A percentile compares a stretch with the other conserved stretches of the same genome.
Conservation (phyloP, 2,888 invertebrate genomes). For the Drosophila demipolita region DNA sequence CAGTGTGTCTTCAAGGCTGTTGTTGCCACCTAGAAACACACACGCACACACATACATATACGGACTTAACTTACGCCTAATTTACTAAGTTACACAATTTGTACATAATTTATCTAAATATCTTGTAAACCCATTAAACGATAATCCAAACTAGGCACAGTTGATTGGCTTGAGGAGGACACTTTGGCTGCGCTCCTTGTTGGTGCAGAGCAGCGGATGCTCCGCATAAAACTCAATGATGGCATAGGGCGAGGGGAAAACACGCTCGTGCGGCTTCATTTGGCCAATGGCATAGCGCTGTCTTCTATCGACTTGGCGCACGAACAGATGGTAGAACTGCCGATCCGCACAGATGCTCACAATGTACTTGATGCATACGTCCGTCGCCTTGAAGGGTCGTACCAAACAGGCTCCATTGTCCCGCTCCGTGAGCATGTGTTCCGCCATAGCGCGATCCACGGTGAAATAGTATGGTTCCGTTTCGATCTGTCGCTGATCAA, state of each 20-base stretch:
- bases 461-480: constrained; percentile 83
- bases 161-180: constrained; percentile 79
- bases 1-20: constrained; percentile 94
- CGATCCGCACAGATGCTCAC: constrained; percentile 82
- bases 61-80: constrained; percentile 1
- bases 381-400: constrained; percentile 83
- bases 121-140: constrained; percentile 57
- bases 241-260: constrained; percentile 82
- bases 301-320: constrained; percentile 77
- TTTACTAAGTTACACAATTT: constrained; percentile 49
- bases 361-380: constrained; percentile 83
- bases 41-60: neutral
- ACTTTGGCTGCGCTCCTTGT: constrained; percentile 79
- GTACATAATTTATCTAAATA: constrained; percentile 62
- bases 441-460: constrained; percentile 81
- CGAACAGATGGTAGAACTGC: constrained; percentile 83
- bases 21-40: constrained; percentile 89
- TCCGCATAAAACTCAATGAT: constrained; percentile 83
- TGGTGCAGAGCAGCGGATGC: constrained; percentile 83
- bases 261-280: constrained; percentile 80
- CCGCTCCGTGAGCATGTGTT: constrained; percentile 77
- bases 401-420: constrained; percentile 84
- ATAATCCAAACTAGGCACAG: constrained; percentile 61
- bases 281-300: constrained; percentile 83
- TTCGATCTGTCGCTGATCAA: constrained; percentile 81